Base-by-base conservation (phyloP, 1,140 invertebrate species). In the Aphaenogaster ashmeadi region DNA sequence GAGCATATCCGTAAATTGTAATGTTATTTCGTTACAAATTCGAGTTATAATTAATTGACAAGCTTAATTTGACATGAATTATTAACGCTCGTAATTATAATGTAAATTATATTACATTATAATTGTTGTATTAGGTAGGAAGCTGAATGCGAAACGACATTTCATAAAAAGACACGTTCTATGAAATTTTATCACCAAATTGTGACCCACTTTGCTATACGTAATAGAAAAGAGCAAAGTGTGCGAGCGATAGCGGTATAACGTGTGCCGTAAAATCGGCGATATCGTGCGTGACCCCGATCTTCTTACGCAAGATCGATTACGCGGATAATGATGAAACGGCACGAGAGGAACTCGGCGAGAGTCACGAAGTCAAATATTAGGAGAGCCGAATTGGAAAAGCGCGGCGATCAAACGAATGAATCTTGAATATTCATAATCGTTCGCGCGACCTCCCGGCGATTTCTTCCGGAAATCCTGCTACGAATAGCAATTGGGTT, bases 301-400 rank as follows among this genome's bases (percentile, higher is more conserved):
- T 47, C 27, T 50, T 21, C n/a, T 62, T 33, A 1, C 47, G 52
- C 18, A 67, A 78, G 56, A 64, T 67, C 50, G 41, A 86, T 69
- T 41, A 52, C 52, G 47, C 21, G 7, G 21, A 52, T 15, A 77
- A 86, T 33, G 67, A 56, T n/a, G 44, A 74, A 36, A 77, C 54
- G 56, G 44, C 58, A 38, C 33, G 44, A 36, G 18, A 36, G 27
- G 18, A 74, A 13, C 8, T 41, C 52, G 6, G 38, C 69, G 21
- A 36, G 74, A 74, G 13, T 33, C 27, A 50, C 27, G 36, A 62
- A 64, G n/a, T 78, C 36, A 56, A 77, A 75, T 87, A 87, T 88
- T 56, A 11, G 85, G 18, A 27, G 8, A 87, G 50, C 3, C n/a
- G 56, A 75, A 88, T 74, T 56, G 36, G 79, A 41, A 54, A 74